These are phyloP conservation scores for Sebastes fasciatus DNA, from an alignment of 2,113 vertebrate species.

Conservation along the genomic window DNA sequence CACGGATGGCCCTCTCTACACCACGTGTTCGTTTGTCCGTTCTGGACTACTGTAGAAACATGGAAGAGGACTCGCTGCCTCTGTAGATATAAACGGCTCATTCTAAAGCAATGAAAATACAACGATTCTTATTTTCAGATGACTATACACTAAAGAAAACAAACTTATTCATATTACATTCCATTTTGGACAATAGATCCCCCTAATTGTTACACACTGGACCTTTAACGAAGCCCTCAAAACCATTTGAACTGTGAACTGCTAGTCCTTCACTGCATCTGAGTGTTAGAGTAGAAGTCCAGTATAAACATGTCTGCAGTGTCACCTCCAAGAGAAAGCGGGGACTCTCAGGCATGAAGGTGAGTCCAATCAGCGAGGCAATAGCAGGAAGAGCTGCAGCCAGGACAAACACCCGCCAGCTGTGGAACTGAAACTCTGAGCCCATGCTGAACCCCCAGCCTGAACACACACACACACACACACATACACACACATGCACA, in stretches of 20 bases:
- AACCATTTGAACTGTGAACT: background rate
- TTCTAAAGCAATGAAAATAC: too few relatives aligned
- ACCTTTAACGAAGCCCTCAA: background rate
- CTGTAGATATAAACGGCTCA: too few relatives aligned
- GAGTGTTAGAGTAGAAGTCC: background rate
- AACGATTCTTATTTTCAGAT: too few relatives aligned
- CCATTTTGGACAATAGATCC: too few relatives aligned
- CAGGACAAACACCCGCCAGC: slow-evolving; percentile 95
- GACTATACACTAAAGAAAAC: too few relatives aligned
- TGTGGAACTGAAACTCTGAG: slow-evolving; percentile 94
- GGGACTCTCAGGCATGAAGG: slow-evolving; percentile 97
- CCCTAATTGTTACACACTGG: too few relatives aligned
- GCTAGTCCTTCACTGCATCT: background rate
- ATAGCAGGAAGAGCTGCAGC: slow-evolving; percentile 92
- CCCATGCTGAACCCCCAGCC: slow-evolving; percentile 99
- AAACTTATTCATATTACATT: too few relatives aligned
- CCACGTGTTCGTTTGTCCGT: too few relatives aligned
- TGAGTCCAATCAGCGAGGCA: slow-evolving; percentile 89
- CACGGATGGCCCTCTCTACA: too few relatives aligned
- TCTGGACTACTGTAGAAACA: too few relatives aligned
- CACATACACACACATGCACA: background rate
- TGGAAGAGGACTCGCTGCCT: too few relatives aligned
- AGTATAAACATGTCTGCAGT: background rate
- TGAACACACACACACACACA: slow-evolving; percentile 64
- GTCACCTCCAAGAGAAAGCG: slow-evolving; percentile 96